Conservation (phyloP, 1,140 invertebrate genomes). For the Platorchestia sp. region DNA sequence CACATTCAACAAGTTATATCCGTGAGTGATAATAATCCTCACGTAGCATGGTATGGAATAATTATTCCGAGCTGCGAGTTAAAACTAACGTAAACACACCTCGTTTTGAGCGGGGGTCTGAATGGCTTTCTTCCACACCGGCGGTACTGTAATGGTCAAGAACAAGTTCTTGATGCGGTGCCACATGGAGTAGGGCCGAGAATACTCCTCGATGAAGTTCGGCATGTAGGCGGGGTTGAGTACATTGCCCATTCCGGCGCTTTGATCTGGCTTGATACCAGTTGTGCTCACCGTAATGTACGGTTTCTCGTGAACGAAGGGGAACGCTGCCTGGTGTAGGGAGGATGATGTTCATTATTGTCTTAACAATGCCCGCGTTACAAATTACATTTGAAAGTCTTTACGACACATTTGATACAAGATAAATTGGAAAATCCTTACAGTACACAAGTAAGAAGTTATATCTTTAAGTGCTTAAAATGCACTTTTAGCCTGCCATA, state of each 20-base stretch:
- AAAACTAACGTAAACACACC: not conserved
- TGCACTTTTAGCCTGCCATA: too few species aligned
- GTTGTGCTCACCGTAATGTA: constrained; percentile 7
- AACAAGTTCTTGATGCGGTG: constrained; percentile 38
- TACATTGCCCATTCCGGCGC: constrained; percentile 43
- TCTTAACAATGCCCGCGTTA: too few species aligned
- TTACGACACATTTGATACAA: too few species aligned
- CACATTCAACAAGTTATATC: too few species aligned
- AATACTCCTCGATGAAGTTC: not conserved
- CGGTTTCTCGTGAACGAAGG: not conserved
- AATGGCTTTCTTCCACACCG: not conserved
- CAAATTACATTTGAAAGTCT: too few species aligned
- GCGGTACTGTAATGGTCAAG: not conserved
- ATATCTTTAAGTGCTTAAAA: too few species aligned
- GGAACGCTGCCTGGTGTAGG: not conserved
- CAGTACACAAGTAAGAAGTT: too few species aligned
- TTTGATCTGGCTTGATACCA: not conserved
- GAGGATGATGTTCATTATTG: too few species aligned
- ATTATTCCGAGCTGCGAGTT: too few species aligned
- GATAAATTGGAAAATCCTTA: too few species aligned
- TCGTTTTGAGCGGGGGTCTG: not conserved
- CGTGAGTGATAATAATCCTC: too few species aligned
- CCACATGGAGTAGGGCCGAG: constrained; percentile 26
- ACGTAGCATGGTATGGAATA: too few species aligned
- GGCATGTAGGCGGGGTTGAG: constrained; percentile 19